Evolutionary conservation across 2,888 invertebrate species (phyloP).

Genomic region (Lysandra coridon): DNA sequence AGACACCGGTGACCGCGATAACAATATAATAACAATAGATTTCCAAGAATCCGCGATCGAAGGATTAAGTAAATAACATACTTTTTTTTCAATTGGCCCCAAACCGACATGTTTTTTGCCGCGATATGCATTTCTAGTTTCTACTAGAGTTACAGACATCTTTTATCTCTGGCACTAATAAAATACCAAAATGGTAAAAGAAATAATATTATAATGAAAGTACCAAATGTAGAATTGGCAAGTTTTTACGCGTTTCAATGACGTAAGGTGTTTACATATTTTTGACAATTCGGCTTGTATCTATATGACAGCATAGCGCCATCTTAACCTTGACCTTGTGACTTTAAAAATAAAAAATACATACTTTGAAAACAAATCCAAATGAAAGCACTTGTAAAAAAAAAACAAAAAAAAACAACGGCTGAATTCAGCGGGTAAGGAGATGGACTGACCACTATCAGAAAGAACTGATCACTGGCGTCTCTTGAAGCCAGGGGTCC

Average conservation of each 20-base stretch:
- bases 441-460: not conserved
- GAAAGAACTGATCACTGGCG: not conserved
- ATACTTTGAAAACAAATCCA: conserved; percentile 16
- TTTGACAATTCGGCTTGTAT: not conserved
- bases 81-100: no score
- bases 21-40: no score
- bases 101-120: no score
- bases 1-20: no score
- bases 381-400: not conserved
- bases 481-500: not conserved
- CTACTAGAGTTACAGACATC: no score
- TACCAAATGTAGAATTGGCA: not conserved
- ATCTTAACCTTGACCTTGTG: not conserved
- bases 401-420: not conserved
- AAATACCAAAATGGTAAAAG: no score
- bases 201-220: no score
- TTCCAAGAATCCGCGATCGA: no score
- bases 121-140: no score
- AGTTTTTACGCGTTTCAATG: not conserved
- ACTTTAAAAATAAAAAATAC: not conserved
- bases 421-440: not conserved
- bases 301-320: not conserved
- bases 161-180: no score
- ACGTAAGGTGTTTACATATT: not conserved
- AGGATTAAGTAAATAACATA: no score